These are phyloP conservation scores for Agrotis ipsilon DNA, from an alignment of 2,888 invertebrate species.

Conservation along the genomic window DNA sequence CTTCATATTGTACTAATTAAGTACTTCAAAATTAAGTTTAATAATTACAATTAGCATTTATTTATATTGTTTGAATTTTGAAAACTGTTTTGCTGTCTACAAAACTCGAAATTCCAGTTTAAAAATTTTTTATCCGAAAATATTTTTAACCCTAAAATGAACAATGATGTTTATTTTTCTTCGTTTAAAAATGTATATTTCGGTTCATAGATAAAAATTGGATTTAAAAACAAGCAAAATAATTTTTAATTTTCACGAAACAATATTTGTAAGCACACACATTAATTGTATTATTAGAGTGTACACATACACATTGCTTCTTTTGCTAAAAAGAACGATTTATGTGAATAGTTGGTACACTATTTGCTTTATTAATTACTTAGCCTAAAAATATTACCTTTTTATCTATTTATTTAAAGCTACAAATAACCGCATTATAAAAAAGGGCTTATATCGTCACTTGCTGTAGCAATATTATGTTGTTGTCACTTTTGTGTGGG, in stretches of 20 bases:
- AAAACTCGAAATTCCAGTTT: constrained; percentile 27
- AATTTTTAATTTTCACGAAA: constrained; percentile 43
- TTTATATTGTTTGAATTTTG: constrained; percentile 49
- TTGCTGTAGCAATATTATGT: neutral
- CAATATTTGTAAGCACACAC: constrained; percentile 53
- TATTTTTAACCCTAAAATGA: constrained; percentile 14
- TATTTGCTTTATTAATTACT: constrained; percentile 64
- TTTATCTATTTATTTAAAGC: constrained; percentile 54
- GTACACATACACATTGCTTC: constrained; percentile 78
- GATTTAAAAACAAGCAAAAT: constrained; percentile 29
- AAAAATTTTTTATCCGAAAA: constrained; percentile 7
- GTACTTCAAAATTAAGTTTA: constrained; percentile 57
- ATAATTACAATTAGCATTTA: constrained; percentile 62
- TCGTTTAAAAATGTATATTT: constrained; percentile 39
- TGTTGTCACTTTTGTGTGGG: neutral
- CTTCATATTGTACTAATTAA: constrained; percentile 72
- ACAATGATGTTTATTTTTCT: constrained; percentile 12
- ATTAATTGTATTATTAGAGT: constrained; percentile 58
- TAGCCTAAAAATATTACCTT: constrained; percentile 53
- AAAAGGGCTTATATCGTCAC: constrained; percentile 15
- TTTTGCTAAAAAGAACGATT: constrained; percentile 80
- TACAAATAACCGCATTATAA: constrained; percentile 57
- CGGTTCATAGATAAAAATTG: constrained; percentile 17
- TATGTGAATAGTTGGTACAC: constrained; percentile 77
- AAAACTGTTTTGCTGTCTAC: constrained; percentile 34